Base-by-base conservation (phyloP, 2,113 vertebrate genomes). In the Perca fluviatilis region DNA sequence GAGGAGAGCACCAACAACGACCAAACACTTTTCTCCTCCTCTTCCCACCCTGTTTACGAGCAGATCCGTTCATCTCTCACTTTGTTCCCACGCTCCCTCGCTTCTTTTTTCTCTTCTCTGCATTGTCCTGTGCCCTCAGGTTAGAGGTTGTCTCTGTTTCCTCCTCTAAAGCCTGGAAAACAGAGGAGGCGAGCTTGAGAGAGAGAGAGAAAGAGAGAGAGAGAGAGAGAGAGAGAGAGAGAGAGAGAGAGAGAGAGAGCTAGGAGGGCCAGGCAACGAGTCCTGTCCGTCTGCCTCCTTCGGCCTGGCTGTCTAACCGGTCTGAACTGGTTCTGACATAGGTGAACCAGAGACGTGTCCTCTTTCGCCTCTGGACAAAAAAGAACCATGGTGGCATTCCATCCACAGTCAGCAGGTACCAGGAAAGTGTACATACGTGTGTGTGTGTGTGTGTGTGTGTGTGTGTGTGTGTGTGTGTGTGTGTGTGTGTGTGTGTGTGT, bases 311-410 rank as follows among this genome's bases (percentile, higher is more conserved):
- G 95, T 95, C 94, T 95, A 96, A 97, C 97, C 95, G 94, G 97
- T 97, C 96, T 97, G 95, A 96, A 98, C 97, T 96, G 96, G 97
- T 96, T 97, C 91, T 90, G 93, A 94, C 91, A 94, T 88, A 91
- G 90, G 91, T 93, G 90, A 96, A 94, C 95, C 83, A 87, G 87
- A 96, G 94, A 92, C 90, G 91, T 95, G 91, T 94, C 92, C 93
- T 95, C 92, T 89, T 93, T 95, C 94, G 95, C 96, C 94, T 95
- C 95, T 91, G 96, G 95, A 95, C 95, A 96, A 95, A 93, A 96
- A 97, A 92, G 70, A 84, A 74, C 69, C 94, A 92, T 92, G 93
- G 93, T 95, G 96, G 94, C 95, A 96, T 97, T 96, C 96, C 95
- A 96, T 95, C 95, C 94, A 92, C 90, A 95, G 95, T 95, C 95